phyloP scores from a whole-genome alignment of 1,140 invertebrate genomes.

The silkworm (Bombyx mori) region DNA sequence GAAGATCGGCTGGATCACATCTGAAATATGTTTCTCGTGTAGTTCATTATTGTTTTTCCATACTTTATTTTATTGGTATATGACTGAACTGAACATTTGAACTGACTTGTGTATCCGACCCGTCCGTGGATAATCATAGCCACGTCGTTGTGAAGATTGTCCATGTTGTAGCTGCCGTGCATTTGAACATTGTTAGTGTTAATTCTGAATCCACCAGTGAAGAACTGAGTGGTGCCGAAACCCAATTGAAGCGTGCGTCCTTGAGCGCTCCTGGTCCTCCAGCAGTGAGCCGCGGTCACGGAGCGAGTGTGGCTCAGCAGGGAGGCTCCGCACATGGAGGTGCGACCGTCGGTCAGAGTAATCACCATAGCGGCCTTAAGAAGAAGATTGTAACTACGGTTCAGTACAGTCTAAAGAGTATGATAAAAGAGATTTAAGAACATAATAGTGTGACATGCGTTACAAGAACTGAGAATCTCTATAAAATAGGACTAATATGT shows the following conservation, averaged over 20 bases:
- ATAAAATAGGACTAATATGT: too few relatives aligned
- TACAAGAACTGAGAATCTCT: too few relatives aligned
- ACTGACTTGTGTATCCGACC: conserved; percentile 22
- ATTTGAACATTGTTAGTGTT: conserved; percentile 15
- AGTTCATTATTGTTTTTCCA: too few relatives aligned
- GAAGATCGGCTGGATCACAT: conserved; percentile 12
- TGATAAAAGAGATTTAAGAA: neutral
- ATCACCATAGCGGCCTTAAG: conserved; percentile 24
- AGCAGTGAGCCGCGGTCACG: too few relatives aligned
- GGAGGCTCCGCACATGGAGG: conserved; percentile 9
- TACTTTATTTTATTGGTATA: neutral
- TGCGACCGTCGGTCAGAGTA: conserved; percentile 14
- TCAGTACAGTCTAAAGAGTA: too few relatives aligned
- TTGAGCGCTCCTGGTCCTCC: too few relatives aligned
- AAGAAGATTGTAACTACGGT: neutral
- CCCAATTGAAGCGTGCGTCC: too few relatives aligned
- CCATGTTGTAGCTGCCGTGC: conserved; percentile 15
- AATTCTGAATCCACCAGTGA: conserved; percentile 22
- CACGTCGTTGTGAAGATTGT: conserved; percentile 20
- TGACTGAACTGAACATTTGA: neutral
- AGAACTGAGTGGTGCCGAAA: conserved; percentile 18
- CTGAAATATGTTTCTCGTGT: conserved; percentile 7
- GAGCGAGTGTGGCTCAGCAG: too few relatives aligned
- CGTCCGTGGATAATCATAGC: conserved; percentile 19
- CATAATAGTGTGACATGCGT: conserved; percentile 8